These are phyloP conservation scores for Corythaeola cristata DNA, from an alignment of 2,113 vertebrate genomes.

Conservation along the genomic window DNA sequence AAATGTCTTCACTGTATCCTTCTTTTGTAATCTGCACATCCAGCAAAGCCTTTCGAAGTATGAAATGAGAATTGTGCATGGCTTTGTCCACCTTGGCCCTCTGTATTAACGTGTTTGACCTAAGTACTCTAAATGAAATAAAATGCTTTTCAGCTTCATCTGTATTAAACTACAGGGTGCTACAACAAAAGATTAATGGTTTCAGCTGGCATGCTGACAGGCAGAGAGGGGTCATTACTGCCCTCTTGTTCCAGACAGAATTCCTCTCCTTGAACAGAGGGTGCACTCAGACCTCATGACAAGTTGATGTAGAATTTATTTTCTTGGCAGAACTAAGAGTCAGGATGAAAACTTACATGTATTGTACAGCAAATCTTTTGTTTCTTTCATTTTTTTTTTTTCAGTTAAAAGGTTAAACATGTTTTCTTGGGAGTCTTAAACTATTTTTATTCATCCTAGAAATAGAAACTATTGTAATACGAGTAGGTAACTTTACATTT, in stretches of 20 bases:
- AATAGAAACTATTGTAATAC: not conserved
- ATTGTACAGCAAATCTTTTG: not conserved
- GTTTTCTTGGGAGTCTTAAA: not conserved
- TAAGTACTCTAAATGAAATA: not conserved
- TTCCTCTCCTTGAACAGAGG: not conserved
- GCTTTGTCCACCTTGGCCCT: not conserved
- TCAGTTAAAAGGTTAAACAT: not conserved
- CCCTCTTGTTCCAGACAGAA: conserved; percentile 13
- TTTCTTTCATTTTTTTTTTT: conserved; percentile 2
- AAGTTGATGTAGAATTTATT: conserved; percentile 20
- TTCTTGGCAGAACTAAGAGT: conserved; percentile 19
- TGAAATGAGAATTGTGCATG: not conserved
- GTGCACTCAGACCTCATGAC: not conserved
- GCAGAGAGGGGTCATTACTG: not conserved
- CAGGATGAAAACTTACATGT: not conserved
- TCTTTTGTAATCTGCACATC: not conserved
- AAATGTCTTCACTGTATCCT: not conserved
- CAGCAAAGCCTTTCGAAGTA: not conserved
- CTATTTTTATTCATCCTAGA: not conserved
- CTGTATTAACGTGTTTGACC: not conserved
- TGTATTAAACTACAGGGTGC: not conserved
- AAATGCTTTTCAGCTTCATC: not conserved
- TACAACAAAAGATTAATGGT: not conserved
- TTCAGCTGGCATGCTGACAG: not conserved
- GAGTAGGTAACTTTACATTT: not conserved